Evolutionary conservation across 2,113 vertebrate genomes (phyloP).

Genomic region (Nyctibius bracteatus): DNA sequence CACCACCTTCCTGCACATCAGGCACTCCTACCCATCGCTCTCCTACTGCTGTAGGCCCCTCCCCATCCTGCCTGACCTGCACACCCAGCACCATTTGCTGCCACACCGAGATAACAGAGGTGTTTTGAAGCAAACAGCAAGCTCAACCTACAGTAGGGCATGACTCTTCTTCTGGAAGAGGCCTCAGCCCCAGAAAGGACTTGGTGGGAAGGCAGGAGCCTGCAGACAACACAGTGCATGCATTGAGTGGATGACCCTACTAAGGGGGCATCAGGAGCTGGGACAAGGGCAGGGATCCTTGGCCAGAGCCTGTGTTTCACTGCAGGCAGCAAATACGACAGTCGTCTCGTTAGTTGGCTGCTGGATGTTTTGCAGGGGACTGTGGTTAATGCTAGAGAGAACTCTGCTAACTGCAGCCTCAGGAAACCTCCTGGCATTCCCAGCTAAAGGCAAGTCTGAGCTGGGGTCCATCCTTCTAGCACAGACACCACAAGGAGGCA

Average conservation of each 20-base stretch:
- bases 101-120: neutral
- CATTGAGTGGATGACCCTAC: neutral
- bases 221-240: neutral
- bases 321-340: neutral
- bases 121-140: neutral
- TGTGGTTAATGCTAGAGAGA: neutral
- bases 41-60: neutral
- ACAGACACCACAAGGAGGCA: neutral
- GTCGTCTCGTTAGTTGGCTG: neutral
- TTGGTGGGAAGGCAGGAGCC: neutral
- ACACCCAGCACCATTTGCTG: neutral
- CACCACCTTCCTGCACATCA: neutral
- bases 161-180: neutral
- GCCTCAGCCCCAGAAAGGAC: neutral
- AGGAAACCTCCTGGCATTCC: neutral
- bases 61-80: neutral
- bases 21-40: neutral
- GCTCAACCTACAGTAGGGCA: neutral
- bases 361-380: neutral
- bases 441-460: neutral
- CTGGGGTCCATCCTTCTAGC: neutral
- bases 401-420: neutral
- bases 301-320: neutral
- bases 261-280: fast-evolving
- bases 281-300: neutral